Percentiles rank a stretch among this genome's conserved stretches.
These are phyloP conservation scores for Mizuhopecten yessoensis DNA, from an alignment of 1,140 invertebrate genomes.

Conservation along the genomic window DNA sequence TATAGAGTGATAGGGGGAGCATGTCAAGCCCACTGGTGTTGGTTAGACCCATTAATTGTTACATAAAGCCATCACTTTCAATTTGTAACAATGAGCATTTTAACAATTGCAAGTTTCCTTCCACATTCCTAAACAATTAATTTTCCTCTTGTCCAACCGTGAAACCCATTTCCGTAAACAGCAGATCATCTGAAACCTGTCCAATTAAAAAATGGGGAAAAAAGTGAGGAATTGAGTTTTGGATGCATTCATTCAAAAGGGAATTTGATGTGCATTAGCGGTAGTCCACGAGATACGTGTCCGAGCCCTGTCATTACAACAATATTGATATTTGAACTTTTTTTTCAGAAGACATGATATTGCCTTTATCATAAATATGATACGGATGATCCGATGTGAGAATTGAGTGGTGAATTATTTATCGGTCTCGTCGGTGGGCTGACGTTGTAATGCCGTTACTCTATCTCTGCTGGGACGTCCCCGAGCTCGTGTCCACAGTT, in stretches of 20 bases:
- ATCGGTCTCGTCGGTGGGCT: not conserved
- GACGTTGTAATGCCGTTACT: not conserved
- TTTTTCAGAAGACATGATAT: constrained; percentile 1
- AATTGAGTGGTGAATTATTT: not conserved
- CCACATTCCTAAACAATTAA: constrained; percentile 38
- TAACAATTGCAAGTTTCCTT: constrained; percentile 15
- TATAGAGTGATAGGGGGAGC: not conserved
- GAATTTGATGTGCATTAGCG: not conserved
- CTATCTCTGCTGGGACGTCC: not conserved
- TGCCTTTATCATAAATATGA: constrained; percentile 22
- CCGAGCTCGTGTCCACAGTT: not conserved
- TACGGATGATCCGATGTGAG: constrained; percentile 7
- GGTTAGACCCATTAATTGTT: not conserved
- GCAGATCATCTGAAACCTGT: constrained; percentile 5
- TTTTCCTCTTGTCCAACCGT: constrained; percentile 32
- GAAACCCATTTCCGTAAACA: constrained; percentile 4
- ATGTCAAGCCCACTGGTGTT: not conserved
- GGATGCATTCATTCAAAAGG: constrained; percentile 1
- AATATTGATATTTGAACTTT: not conserved
- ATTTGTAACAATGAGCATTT: constrained; percentile 39
- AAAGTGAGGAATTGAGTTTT: constrained; percentile 4
- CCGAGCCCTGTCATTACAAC: not conserved
- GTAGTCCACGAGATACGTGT: not conserved
- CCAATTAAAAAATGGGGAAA: not conserved
- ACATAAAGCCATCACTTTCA: not conserved